A percentile compares a stretch with the other conserved stretches of the same genome.
These are phyloP conservation scores for Synanceia verrucosa DNA, from an alignment of 2,797 vertebrate species.

Conservation along the genomic window DNA sequence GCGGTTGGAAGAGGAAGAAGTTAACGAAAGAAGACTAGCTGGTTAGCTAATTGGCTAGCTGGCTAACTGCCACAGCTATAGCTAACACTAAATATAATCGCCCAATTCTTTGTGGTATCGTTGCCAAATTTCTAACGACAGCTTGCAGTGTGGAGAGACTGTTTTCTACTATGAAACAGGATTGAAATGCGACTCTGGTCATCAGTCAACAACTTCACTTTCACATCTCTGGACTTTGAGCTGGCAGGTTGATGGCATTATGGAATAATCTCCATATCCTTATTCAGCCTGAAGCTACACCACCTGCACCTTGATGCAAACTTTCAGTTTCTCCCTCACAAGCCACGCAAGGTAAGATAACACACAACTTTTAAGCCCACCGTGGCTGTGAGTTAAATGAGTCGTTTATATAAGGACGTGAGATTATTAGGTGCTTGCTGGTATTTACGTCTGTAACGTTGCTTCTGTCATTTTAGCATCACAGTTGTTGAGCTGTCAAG, in stretches of 20 bases:
- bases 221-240: too few species aligned
- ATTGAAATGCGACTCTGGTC: neutral
- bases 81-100: too few species aligned
- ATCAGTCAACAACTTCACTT: neutral
- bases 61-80: too few species aligned
- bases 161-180: neutral
- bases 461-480: too few species aligned
- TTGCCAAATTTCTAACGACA: neutral
- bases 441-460: too few species aligned
- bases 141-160: neutral
- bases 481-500: fast-evolving
- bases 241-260: neutral
- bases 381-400: neutral
- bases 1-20: neutral
- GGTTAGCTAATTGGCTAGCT: neutral
- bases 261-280: neutral
- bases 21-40: neutral
- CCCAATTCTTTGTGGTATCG: too few species aligned
- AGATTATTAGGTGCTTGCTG: neutral
- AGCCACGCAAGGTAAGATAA: neutral
- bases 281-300: neutral
- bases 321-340: neutral
- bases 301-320: neutral
- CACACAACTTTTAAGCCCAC: neutral
- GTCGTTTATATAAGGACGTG: neutral